phyloP scores from a whole-genome alignment of 1,140 invertebrate species.

The Bombus soroeensis region DNA sequence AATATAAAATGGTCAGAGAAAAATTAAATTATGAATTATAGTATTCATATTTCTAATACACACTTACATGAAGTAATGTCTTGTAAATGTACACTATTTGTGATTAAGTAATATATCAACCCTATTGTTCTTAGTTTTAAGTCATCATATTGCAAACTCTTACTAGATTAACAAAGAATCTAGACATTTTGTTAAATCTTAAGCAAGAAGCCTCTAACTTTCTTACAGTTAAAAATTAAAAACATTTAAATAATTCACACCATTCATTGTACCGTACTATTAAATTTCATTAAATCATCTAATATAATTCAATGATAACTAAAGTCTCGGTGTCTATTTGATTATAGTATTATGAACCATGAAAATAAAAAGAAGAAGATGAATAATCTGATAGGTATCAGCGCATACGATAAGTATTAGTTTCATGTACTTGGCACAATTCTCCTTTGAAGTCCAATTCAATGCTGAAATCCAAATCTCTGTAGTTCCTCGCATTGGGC shows the following conservation, averaged over 20 bases:
- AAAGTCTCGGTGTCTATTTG: conserved; percentile 47
- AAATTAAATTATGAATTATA: conserved; percentile 25
- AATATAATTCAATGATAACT: conserved; percentile 50
- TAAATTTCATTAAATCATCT: conserved; percentile 52
- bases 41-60: conserved; percentile 23
- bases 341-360: conserved; percentile 63
- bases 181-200: conserved; percentile 18
- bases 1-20: conserved; percentile 21
- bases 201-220: conserved; percentile 26
- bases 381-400: conserved; percentile 83
- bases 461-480: conserved; percentile 98
- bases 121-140: not conserved
- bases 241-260: conserved; percentile 33
- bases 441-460: conserved; percentile 98
- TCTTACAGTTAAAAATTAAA: conserved; percentile 28
- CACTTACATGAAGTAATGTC: conserved; percentile 32
- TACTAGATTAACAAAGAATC: conserved; percentile 34
- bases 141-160: conserved; percentile 13
- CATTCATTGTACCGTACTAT: conserved; percentile 51
- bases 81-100: conserved; percentile 31
- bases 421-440: conserved; percentile 93
- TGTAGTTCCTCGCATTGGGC: conserved; percentile 97
- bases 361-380: conserved; percentile 51
- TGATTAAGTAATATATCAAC: conserved; percentile 15
- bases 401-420: conserved; percentile 98